phyloP scores from a whole-genome alignment of 2,113 vertebrate species.

The Azemiops feae region DNA sequence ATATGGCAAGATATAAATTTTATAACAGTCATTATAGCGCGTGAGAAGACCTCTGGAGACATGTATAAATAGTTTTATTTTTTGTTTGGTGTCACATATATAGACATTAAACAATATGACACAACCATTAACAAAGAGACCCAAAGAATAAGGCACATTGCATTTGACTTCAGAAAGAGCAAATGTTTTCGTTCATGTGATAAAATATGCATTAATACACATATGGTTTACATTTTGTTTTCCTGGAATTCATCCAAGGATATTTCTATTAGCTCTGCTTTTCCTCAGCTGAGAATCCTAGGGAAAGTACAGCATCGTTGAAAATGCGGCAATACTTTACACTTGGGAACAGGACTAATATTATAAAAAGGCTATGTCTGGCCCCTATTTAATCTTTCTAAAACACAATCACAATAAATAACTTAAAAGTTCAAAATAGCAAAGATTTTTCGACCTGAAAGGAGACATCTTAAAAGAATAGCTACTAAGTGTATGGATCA shows the following conservation, averaged over 20 bases:
- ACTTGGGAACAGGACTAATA: slow-evolving; percentile 32
- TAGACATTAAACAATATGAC: slow-evolving; percentile 24
- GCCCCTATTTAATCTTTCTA: not conserved
- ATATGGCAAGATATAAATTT: not conserved
- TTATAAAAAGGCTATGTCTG: slow-evolving; percentile 37
- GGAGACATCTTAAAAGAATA: slow-evolving; percentile 12
- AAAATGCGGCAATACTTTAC: slow-evolving; percentile 33
- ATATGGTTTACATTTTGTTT: slow-evolving; percentile 64
- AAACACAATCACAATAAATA: slow-evolving; percentile 21
- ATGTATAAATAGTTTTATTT: not conserved
- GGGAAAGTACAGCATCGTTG: slow-evolving; percentile 50
- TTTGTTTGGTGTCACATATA: not conserved
- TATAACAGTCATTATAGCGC: not conserved
- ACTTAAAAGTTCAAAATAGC: not conserved
- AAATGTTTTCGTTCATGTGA: slow-evolving; percentile 37
- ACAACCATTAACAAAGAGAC: slow-evolving; percentile 14
- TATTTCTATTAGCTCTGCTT: slow-evolving; percentile 61
- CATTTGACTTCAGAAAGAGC: not conserved
- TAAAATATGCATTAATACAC: slow-evolving; percentile 58
- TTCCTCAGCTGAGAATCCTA: slow-evolving; percentile 51
- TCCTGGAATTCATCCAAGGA: slow-evolving; percentile 55
- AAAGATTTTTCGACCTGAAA: slow-evolving; percentile 24
- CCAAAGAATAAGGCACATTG: not conserved
- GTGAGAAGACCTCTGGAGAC: not conserved
- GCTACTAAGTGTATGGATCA: not conserved